A percentile compares a stretch with the other conserved stretches of the same genome.
These are phyloP conservation scores for Parasteatoda lunata DNA, from an alignment of 2,888 invertebrate genomes.

Conservation along the genomic window DNA sequence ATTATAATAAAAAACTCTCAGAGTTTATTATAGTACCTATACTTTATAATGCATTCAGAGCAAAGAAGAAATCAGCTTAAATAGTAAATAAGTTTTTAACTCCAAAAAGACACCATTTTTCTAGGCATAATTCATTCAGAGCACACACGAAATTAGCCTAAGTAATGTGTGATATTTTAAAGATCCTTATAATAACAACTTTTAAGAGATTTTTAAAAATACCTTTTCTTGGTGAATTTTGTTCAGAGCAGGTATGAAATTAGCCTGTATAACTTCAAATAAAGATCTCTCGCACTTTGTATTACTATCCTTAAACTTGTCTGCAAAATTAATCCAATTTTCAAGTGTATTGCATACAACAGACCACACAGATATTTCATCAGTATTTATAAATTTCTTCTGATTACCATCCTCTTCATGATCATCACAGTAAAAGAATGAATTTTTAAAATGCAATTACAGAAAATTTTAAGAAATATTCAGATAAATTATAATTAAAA, in stretches of 20 bases:
- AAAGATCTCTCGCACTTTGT: conserved; percentile 86
- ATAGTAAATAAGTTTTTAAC: too few relatives aligned
- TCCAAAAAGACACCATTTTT: too few relatives aligned
- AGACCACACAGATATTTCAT: too few relatives aligned
- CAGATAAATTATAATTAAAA: background rate
- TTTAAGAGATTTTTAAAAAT: conserved; percentile 61
- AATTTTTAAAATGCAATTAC: background rate
- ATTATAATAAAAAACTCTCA: too few relatives aligned
- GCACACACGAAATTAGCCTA: too few relatives aligned
- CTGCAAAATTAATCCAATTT: conserved; percentile 91
- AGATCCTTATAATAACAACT: too few relatives aligned
- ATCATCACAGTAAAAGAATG: conserved; percentile 18
- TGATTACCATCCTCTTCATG: conserved; percentile 10
- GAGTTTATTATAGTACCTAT: too few relatives aligned
- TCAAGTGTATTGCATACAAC: conserved; percentile 93
- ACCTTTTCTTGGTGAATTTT: conserved; percentile 92
- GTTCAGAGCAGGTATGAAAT: conserved; percentile 93
- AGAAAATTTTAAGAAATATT: background rate
- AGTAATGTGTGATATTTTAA: too few relatives aligned
- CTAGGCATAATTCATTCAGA: too few relatives aligned
- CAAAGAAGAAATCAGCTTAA: too few relatives aligned
- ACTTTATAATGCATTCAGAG: too few relatives aligned
- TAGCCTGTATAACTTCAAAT: conserved; percentile 86
- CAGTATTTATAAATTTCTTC: conserved; percentile 26
- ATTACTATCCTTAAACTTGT: conserved; percentile 86